Evolutionary conservation across 2,113 vertebrate genomes (phyloP).

Genomic region (Chloropsis cyanopogon): DNA sequence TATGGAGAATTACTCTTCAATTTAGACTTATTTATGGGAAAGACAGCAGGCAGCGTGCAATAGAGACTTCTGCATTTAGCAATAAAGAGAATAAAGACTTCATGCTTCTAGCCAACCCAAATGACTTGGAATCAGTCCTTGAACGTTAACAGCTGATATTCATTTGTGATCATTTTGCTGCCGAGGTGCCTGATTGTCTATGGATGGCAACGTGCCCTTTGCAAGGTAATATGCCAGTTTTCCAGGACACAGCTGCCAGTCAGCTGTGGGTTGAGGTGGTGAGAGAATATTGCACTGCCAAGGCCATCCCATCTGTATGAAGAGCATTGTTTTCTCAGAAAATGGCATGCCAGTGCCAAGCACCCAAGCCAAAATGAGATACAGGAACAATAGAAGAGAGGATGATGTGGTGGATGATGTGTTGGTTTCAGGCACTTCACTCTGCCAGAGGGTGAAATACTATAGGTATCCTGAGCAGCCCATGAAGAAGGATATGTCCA

Average conservation of each 20-base stretch:
- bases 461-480: background rate
- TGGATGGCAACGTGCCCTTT: conserved; percentile 35
- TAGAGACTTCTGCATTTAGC: background rate
- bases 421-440: background rate
- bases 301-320: background rate
- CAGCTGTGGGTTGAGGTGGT: conserved; percentile 13
- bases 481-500: background rate
- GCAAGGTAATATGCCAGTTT: conserved; percentile 50
- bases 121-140: conserved; percentile 3
- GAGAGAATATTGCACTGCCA: background rate
- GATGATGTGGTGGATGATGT: background rate
- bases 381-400: background rate
- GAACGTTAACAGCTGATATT: conserved; percentile 39
- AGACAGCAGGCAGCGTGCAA: background rate
- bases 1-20: background rate
- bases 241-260: conserved; percentile 46
- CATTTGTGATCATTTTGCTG: conserved; percentile 46
- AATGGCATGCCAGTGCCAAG: background rate
- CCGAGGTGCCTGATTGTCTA: background rate
- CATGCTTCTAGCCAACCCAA: background rate
- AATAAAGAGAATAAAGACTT: conserved; percentile 28
- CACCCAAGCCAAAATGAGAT: conserved; percentile 16
- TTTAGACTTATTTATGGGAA: background rate
- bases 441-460: background rate
- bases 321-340: conserved; percentile 19